Evolutionary conservation across 2,797 vertebrate species (phyloP).

Genomic region (Uromys caudimaculatus): DNA sequence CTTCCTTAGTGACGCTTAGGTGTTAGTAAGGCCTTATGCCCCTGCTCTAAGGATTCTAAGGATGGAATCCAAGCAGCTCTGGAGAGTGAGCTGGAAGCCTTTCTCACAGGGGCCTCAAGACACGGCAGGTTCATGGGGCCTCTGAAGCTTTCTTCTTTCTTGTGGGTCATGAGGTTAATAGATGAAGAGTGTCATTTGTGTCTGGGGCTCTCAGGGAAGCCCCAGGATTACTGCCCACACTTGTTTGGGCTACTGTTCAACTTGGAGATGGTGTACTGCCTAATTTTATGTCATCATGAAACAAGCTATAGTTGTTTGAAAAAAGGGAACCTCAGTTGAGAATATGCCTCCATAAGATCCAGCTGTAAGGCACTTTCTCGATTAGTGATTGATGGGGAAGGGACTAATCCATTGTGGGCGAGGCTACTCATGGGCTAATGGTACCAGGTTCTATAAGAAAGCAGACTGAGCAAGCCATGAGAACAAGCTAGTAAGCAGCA

Average conservation of each 20-base stretch:
- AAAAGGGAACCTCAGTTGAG: not conserved
- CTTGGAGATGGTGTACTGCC: not conserved
- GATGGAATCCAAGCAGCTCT: not conserved
- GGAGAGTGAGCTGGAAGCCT: not conserved
- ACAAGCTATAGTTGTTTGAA: not conserved
- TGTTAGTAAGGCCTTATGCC: not conserved
- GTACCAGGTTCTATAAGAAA: not conserved
- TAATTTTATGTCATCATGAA: not conserved
- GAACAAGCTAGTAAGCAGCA: not conserved
- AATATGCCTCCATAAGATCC: not conserved
- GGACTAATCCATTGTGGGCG: not conserved
- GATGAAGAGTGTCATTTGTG: not conserved
- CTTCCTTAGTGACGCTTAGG: not conserved
- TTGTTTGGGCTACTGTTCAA: not conserved
- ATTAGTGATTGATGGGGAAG: not conserved
- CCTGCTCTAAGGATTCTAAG: not conserved
- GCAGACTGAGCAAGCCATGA: not conserved
- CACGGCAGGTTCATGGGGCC: accelerated
- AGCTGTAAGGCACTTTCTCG: not conserved
- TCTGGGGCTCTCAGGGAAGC: not conserved
- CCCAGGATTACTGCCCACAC: not conserved
- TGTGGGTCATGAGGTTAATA: not conserved
- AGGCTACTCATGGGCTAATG: not conserved
- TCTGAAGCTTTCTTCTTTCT: not conserved
- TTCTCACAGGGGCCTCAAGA: not conserved